Percentiles rank a stretch among this genome's conserved stretches.
phyloP scores from a whole-genome alignment of 2,113 vertebrate genomes.

The Neomonachus schauinslandi region DNA sequence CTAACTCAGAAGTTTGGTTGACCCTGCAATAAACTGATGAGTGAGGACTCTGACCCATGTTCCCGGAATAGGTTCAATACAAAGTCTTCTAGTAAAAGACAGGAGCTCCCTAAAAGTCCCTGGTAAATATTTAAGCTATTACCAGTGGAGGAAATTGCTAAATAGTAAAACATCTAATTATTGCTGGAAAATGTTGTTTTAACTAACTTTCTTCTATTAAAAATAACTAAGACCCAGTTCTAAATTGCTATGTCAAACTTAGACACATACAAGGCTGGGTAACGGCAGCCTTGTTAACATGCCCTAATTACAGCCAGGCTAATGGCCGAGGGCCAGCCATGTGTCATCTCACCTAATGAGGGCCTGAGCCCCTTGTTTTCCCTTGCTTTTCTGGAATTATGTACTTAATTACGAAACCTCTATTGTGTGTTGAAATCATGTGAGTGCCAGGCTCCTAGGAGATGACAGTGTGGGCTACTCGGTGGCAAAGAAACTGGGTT shows the following conservation, averaged over 20 bases:
- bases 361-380: not conserved
- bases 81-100: constrained; percentile 32
- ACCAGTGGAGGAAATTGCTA: constrained; percentile 48
- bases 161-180: constrained; percentile 29
- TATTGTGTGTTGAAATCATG: not conserved
- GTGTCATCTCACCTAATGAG: constrained; percentile 34
- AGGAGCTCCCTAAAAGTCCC: not conserved
- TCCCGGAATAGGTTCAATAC: not conserved
- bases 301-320: not conserved
- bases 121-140: constrained; percentile 77
- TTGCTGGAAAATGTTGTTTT: constrained; percentile 64
- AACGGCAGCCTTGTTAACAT: not conserved
- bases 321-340: not conserved
- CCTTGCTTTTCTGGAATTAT: constrained; percentile 41
- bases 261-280: not conserved
- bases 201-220: constrained; percentile 26
- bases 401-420: constrained; percentile 15
- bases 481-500: not conserved
- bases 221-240: constrained; percentile 9
- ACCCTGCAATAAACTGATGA: not conserved
- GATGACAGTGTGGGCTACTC: not conserved
- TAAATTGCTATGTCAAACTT: not conserved
- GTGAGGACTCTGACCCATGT: constrained; percentile 37
- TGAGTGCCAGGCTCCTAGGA: not conserved
- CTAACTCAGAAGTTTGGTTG: not conserved